These are phyloP conservation scores for Arctopsyche grandis DNA, from an alignment of 1,140 invertebrate species.

Conservation along the genomic window DNA sequence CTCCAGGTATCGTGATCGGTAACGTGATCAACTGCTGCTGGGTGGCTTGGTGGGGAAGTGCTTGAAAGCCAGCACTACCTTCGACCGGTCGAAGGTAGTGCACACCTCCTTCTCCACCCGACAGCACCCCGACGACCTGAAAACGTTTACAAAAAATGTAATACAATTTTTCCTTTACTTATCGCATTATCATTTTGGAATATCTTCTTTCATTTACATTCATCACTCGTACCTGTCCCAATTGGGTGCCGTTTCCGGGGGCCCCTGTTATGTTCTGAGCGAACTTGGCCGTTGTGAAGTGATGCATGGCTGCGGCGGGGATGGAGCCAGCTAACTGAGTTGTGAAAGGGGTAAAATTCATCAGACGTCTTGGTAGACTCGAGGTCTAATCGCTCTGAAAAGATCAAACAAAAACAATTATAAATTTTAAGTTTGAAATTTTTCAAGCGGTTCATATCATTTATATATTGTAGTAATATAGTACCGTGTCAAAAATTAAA, in stretches of 20 bases:
- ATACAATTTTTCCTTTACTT: background rate
- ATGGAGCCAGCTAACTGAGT: constrained; percentile 72
- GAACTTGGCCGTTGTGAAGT: constrained; percentile 72
- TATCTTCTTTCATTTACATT: too few species aligned
- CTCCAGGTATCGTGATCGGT: constrained; percentile 78
- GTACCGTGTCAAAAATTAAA: too few species aligned
- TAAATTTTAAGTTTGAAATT: too few species aligned
- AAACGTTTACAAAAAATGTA: background rate
- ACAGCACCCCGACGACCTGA: constrained; percentile 69
- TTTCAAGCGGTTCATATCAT: too few species aligned
- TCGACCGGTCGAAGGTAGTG: constrained; percentile 79
- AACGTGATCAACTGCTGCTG: constrained; percentile 75
- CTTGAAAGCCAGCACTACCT: constrained; percentile 66
- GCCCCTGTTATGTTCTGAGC: constrained; percentile 71
- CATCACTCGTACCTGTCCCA: constrained; percentile 58
- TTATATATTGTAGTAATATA: too few species aligned
- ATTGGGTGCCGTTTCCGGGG: constrained; percentile 53
- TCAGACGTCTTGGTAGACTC: constrained; percentile 53
- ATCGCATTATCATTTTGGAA: background rate
- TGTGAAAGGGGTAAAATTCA: constrained; percentile 76
- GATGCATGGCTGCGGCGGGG: constrained; percentile 70
- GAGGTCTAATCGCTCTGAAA: background rate
- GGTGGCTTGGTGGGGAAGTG: constrained; percentile 58
- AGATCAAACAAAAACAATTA: background rate
- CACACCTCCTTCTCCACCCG: constrained; percentile 75